These are phyloP conservation scores for Muntiacus muntjak DNA, from an alignment of 2,113 vertebrate species.

Conservation along the genomic window DNA sequence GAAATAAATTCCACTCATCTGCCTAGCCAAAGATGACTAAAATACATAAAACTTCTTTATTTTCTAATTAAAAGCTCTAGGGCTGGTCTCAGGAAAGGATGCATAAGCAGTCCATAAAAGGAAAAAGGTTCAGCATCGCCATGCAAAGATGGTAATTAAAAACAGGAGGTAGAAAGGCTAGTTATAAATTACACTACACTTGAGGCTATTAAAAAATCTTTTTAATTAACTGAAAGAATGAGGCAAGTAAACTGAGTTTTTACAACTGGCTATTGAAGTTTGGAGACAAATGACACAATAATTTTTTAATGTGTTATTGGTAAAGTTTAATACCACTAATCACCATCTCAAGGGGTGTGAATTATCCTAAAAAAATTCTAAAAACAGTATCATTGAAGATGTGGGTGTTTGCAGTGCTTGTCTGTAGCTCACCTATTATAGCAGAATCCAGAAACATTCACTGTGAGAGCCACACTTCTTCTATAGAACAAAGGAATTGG, in stretches of 20 bases:
- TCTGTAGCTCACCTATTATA: background rate
- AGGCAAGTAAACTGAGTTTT: conserved; percentile 58
- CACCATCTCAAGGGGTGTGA: background rate
- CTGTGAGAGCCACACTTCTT: background rate
- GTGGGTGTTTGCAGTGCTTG: background rate
- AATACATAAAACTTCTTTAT: conserved; percentile 38
- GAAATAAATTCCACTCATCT: conserved; percentile 28
- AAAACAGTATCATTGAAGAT: background rate
- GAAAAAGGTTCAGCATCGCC: conserved; percentile 39
- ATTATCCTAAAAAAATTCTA: conserved; percentile 9
- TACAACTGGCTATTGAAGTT: conserved; percentile 44
- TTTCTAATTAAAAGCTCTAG: conserved; percentile 59
- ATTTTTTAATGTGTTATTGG: conserved; percentile 15
- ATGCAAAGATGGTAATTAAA: conserved; percentile 71
- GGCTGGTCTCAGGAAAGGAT: background rate
- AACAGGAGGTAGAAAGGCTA: conserved; percentile 59
- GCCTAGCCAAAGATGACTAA: conserved; percentile 11
- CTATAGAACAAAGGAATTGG: background rate
- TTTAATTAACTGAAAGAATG: conserved; percentile 73
- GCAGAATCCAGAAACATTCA: background rate
- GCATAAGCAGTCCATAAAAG: conserved; percentile 54
- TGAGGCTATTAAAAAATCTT: conserved; percentile 65
- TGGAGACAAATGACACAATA: conserved; percentile 50
- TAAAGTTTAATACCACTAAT: conserved; percentile 16
- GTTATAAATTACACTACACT: conserved; percentile 67